phyloP scores from a whole-genome alignment of 2,888 invertebrate genomes.

The Cryptus viduatorius region DNA sequence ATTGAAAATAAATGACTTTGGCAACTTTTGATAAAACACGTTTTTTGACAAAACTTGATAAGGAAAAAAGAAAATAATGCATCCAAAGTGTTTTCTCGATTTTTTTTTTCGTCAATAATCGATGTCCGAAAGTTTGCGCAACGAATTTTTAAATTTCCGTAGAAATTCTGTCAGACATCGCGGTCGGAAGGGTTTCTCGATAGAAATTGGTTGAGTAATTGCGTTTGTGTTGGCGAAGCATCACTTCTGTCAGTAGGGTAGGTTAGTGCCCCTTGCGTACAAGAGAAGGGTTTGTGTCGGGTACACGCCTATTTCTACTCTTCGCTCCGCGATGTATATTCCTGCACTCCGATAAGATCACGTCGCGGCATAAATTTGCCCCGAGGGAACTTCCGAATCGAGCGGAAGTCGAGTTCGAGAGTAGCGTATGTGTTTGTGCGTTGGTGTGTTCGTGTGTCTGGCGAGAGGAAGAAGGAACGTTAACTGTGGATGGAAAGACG shows the following conservation, averaged over 20 bases:
- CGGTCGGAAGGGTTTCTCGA: not conserved
- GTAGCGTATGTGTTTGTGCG: conserved; percentile 9
- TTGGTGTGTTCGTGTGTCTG: conserved; percentile 16
- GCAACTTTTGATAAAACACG: too few species aligned
- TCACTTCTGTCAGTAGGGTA: conserved; percentile 14
- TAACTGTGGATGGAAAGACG: conserved; percentile 40
- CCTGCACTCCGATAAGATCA: conserved; percentile 62
- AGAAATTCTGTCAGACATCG: not conserved
- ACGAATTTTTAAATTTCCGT: not conserved
- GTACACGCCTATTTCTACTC: conserved; percentile 28
- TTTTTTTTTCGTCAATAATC: too few species aligned
- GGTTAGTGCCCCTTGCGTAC: conserved; percentile 37
- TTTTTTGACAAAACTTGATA: too few species aligned
- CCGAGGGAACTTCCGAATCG: conserved; percentile 65
- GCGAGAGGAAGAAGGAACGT: conserved; percentile 15
- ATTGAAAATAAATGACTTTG: too few species aligned
- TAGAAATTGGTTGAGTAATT: conserved; percentile 31
- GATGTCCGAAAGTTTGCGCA: too few species aligned
- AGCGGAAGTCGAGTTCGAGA: conserved; percentile 59
- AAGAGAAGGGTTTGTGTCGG: conserved; percentile 21
- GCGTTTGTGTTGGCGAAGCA: conserved; percentile 2
- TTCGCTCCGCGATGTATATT: conserved; percentile 32
- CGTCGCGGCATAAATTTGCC: conserved; percentile 70
- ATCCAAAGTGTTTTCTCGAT: too few species aligned
- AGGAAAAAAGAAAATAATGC: too few species aligned